Percentiles rank a stretch among this genome's conserved stretches.
Conservation (phyloP, 2,113 vertebrate genomes). For the Aplodontia rufa region DNA sequence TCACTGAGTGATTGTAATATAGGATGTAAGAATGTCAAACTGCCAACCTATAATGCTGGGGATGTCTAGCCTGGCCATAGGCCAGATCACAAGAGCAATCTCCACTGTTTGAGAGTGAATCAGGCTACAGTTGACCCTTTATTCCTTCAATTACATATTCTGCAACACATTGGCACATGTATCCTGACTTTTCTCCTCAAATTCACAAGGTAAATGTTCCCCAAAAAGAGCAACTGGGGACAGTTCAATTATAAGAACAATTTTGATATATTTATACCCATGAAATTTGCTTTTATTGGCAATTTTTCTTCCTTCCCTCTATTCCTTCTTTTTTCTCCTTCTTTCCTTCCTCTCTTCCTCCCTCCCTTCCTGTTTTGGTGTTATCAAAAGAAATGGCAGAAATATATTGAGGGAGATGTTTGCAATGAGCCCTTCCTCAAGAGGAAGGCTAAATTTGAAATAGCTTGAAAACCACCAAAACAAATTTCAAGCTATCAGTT, state of each 20-base stretch:
- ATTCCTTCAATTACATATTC: background rate
- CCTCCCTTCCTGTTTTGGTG: background rate
- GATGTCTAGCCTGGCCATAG: background rate
- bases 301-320: too few relatives aligned
- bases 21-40: background rate
- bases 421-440: constrained; percentile 15
- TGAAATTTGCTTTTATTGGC: background rate
- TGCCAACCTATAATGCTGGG: background rate
- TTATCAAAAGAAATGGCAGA: background rate
- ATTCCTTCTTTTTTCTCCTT: background rate
- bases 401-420: background rate
- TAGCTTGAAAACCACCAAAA: constrained; percentile 58
- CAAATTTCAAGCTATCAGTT: constrained; percentile 68
- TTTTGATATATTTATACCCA: background rate
- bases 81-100: background rate
- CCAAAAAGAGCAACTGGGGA: background rate
- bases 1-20: background rate
- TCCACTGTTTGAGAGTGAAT: background rate
- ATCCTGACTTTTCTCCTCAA: background rate
- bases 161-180: background rate
- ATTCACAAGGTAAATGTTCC: background rate
- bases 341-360: background rate
- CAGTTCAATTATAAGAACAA: background rate
- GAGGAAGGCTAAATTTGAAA: constrained; percentile 51
- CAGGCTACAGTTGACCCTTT: background rate